Conservation (phyloP, 2,797 vertebrate species). For the Danio tinwini region DNA sequence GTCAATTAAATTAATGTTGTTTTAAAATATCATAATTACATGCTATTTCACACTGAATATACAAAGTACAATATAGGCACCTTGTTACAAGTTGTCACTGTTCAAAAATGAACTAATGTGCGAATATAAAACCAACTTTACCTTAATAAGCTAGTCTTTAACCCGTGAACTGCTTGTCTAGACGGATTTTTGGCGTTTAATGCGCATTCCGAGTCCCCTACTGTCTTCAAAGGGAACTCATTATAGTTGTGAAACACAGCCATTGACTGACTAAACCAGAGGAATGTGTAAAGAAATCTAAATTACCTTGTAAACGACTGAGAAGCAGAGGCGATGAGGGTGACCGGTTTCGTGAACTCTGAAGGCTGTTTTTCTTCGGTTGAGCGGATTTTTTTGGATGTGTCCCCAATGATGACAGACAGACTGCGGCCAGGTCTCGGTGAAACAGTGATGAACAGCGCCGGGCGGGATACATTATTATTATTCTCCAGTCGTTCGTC, state of each 20-base stretch:
- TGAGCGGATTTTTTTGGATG: conserved; percentile 9
- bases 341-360: neutral
- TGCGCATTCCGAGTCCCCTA: neutral
- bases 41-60: no score
- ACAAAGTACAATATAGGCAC: no score
- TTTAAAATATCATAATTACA: no score
- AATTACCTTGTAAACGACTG: conserved; percentile 32
- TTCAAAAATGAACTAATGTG: no score
- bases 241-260: neutral
- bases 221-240: neutral
- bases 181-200: neutral
- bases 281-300: no score
- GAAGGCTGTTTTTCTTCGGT: neutral
- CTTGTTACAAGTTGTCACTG: no score
- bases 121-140: no score
- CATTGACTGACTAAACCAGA: neutral
- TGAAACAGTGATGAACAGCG: conserved; percentile 53
- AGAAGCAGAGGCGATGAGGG: conserved; percentile 1
- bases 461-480: conserved; percentile 55
- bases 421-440: conserved; percentile 48
- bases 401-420: conserved; percentile 43
- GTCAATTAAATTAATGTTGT: no score
- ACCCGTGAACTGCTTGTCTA: neutral
- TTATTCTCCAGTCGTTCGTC: neutral
- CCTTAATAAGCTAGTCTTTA: no score